phyloP scores from a whole-genome alignment of 2,888 invertebrate genomes.

The Hydriomena furcata region DNA sequence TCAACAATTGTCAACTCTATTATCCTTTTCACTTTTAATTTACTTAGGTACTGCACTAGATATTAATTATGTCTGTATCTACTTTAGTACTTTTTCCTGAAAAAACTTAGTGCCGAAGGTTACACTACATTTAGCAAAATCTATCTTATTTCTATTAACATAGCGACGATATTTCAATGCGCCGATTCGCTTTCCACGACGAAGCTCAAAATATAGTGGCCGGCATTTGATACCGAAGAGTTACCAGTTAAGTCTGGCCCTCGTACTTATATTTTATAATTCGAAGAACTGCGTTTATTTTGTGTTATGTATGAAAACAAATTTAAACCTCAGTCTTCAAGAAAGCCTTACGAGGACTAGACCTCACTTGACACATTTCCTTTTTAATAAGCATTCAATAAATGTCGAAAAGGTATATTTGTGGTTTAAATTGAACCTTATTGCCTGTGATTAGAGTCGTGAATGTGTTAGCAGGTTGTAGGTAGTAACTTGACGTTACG shows the following conservation, averaged over 20 bases:
- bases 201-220: slow-evolving; percentile 11
- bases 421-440: slow-evolving; percentile 3
- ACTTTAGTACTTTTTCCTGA: slow-evolving; percentile 5
- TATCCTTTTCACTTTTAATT: too few relatives aligned
- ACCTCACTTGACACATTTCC: slow-evolving; percentile 20
- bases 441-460: not conserved
- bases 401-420: not conserved
- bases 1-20: too few relatives aligned
- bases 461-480: not conserved
- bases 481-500: not conserved
- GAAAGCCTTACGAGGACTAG: slow-evolving; percentile 17
- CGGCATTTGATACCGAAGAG: not conserved
- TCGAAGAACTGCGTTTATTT: slow-evolving; percentile 12
- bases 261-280: slow-evolving; percentile 16
- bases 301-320: slow-evolving; percentile 17
- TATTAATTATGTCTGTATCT: slow-evolving; percentile 13
- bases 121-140: not conserved
- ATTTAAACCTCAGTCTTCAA: slow-evolving; percentile 21
- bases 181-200: not conserved
- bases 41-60: too few relatives aligned
- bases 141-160: not conserved
- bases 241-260: slow-evolving; percentile 9
- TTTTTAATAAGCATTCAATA: slow-evolving; percentile 15
- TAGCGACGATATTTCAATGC: slow-evolving; percentile 6
- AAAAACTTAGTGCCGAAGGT: slow-evolving; percentile 9